These are phyloP conservation scores for Cheilosia pagana DNA, from an alignment of 2,888 invertebrate species.

Conservation along the genomic window DNA sequence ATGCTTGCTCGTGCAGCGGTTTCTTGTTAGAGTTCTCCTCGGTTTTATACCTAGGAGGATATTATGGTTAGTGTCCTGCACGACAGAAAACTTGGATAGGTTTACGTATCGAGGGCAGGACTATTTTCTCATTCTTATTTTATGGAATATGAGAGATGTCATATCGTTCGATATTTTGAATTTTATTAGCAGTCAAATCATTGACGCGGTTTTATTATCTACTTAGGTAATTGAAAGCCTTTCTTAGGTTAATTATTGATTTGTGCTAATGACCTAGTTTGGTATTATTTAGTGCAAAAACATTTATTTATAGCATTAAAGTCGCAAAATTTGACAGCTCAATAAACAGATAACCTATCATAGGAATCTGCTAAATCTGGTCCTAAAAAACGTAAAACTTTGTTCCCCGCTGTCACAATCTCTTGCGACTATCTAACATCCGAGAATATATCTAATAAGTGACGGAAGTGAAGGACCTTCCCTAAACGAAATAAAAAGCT, in stretches of 20 bases:
- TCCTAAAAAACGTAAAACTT: too few relatives aligned
- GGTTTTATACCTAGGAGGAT: not conserved
- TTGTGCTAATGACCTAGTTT: too few relatives aligned
- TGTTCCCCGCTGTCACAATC: too few relatives aligned
- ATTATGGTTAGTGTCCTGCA: constrained; percentile 31
- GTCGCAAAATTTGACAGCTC: too few relatives aligned
- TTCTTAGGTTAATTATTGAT: not conserved
- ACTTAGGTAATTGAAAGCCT: not conserved
- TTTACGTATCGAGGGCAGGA: not conserved
- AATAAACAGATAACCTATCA: too few relatives aligned
- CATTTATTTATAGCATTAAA: too few relatives aligned
- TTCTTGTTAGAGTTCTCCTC: not conserved
- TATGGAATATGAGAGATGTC: constrained; percentile 10
- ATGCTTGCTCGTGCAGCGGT: constrained; percentile 13
- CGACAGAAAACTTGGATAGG: constrained; percentile 3
- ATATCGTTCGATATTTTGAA: constrained; percentile 30
- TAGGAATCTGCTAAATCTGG: too few relatives aligned
- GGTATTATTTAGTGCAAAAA: too few relatives aligned
- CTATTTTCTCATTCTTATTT: constrained; percentile 14
- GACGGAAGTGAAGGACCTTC: too few relatives aligned
- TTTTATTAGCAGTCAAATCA: constrained; percentile 36
- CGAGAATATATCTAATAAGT: too few relatives aligned
- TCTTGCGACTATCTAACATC: too few relatives aligned
- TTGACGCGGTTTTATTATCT: constrained; percentile 1
- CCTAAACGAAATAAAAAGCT: too few relatives aligned